Evolutionary conservation across 2,797 vertebrate genomes (phyloP), one percentile per base, ranked within the genome.

Genomic region (Hemitrygon akajei): DNA sequence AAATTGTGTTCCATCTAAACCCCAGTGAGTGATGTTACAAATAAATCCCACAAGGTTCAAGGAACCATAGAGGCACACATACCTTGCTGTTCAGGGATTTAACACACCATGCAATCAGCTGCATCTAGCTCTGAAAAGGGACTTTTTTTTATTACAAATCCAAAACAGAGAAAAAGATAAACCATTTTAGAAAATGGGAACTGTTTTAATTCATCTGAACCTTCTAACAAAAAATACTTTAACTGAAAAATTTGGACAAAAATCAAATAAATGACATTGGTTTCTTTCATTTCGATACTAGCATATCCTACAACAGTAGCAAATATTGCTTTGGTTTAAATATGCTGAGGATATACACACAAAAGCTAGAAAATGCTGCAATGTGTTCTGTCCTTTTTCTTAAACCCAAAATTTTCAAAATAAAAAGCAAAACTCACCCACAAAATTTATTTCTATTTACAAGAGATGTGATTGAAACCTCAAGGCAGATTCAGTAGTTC

Each of bases 321-420:
- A 93, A 89, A 93, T 93, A 76, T 93, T 93, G 91, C 91, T 93
- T 93, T 93, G 91, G 71, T 93, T 93, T 71, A 93, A 93, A 76
- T 40, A 93, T 93, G 91, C 91, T 30, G 73, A 69, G 91, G 47
- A 93, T 56, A 75, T 75, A 56, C 71, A 76, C 40, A 75, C 71
- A 76, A 76, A 93, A 93, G 91, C 91, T 93, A 93, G 69, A 93
- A 73, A 76, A 76, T 30, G 47, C 27, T 76, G 91, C 73, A 93
- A 20, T 93, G 75, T 73, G 37, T 56, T 76, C 71, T 93, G 71
- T 56, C 91, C 14, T 76, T 75, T 73, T 75, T 56, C 47, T 93
- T 75, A 93, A 93, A 47, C 71, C 91, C 40, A 76, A 75, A n/a
- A 75, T 76, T 75, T 93, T n/a, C 16, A 93, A 93, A 93, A 76